Conservation (phyloP, 2,113 vertebrate genomes). For the Colius striatus region DNA sequence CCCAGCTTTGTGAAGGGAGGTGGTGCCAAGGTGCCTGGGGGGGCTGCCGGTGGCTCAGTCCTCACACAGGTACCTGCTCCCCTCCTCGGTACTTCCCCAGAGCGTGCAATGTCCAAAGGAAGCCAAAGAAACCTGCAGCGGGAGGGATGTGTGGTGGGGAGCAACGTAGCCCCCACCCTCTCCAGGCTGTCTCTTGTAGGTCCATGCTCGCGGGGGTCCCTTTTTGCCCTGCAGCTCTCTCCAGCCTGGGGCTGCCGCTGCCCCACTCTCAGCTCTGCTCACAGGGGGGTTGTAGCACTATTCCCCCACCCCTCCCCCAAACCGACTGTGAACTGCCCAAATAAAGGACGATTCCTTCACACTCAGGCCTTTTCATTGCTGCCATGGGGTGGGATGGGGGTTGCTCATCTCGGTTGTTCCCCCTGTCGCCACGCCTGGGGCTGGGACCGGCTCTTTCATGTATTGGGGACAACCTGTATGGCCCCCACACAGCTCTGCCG, state of each 20-base stretch:
- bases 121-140: not conserved
- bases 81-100: not conserved
- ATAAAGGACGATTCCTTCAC: conserved; percentile 48
- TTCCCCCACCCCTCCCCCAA: not conserved
- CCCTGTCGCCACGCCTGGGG: accelerated
- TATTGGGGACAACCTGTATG: accelerated
- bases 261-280: not conserved
- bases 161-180: accelerated
- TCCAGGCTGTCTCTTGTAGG: not conserved
- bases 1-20: not conserved
- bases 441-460: accelerated
- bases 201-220: not conserved
- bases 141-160: not conserved
- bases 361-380: accelerated
- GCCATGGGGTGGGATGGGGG: no score
- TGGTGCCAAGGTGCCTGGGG: not conserved
- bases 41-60: not conserved
- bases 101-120: not conserved
- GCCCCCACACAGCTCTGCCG: not conserved
- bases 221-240: not conserved
- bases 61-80: not conserved
- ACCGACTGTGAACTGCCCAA: conserved; percentile 37
- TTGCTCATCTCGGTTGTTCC: accelerated
- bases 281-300: not conserved
- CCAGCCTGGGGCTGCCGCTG: not conserved